Evolutionary conservation across 2,113 vertebrate genomes (phyloP), one percentile per base, ranked within the genome.

Genomic region (Pangasianodon hypophthalmus): DNA sequence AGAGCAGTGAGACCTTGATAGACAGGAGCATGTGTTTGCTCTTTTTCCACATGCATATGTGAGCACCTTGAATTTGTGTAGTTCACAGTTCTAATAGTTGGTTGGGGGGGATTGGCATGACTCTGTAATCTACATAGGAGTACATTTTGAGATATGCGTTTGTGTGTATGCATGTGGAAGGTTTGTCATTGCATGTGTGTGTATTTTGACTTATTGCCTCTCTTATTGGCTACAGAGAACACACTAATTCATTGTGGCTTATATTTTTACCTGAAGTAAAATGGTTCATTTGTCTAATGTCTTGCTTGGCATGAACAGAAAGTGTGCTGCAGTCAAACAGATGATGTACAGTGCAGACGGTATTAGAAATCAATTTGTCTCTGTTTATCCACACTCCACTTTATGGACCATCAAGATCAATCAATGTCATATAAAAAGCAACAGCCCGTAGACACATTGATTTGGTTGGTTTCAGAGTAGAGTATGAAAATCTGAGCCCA

Each of bases 361-460:
- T 24, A 46, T 58, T 60, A 62, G 37, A 87, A 75, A 75, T 87
- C 86, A 37, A 79, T 87, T 48, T n/a, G 86, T 87, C 52, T 87
- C 69, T 75, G 75, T 87, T 87, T 77, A 87, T 29, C 86, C 37
- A 16, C 86, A 77, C 71, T 87, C 26, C 7, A 48, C 71, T 48
- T 37, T 75, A 56, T 50, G 14, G 54, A 32, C 71, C 69, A 60
- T 77, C 37, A n/a, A 60, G 86, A 87, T 79, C 86, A 46, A 79
- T 87, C 86, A 48, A 18, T 87, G 71, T 79, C 56, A 14, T 60
- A 46, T 87, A 79, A 87, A 77, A 87, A 77, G 86, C 24, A 6
- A 9, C 6, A 16, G 24, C 71, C 41, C 52, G 1, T 10, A 79
- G 71, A 58, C 54, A 58, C 37, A 48, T 24, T 21, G 86, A 87